Evolutionary conservation across 2,888 invertebrate species (phyloP), one percentile per base, ranked within the genome.

Genomic region (Drosophila pseudotakahashii): DNA sequence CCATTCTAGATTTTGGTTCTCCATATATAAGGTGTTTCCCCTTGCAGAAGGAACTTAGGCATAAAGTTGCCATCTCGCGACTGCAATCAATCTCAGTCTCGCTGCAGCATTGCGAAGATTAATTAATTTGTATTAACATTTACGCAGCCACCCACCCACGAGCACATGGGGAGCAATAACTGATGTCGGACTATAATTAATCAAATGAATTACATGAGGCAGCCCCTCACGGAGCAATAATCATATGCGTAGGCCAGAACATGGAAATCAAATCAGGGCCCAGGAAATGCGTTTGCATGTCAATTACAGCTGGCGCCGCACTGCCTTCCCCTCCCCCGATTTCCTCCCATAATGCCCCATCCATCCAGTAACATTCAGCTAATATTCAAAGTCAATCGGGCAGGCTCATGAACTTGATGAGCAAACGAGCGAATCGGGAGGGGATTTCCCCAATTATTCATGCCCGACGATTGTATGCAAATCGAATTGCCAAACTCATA

Each of bases 321-420:
- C 16, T 34, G 26, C 5, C 7, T n/a, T n/a, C n/a, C n/a, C n/a
- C n/a, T 52, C 16, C 16, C 23, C 26, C 16, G 41, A n/a, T 9
- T 7, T 30, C 30, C 19, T 19, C 19, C 19, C 19, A 2, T 19
- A 19, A 2, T 2, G 19, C 19, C 19, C 19, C 30, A 2, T 7
- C 41, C 63, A 11, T 19, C 11, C 45, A 34, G 34, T 16, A 32
- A 30, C 36, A 54, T 34, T 41, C 13, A 72, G 75, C 83, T 83
- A 86, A 83, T 83, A 86, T 83, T 86, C 86, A 83, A 82, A 82
- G 88, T 83, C 82, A 83, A 83, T 83, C 76, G 88, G 75, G 67
- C 57, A 57, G 77, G 57, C 84, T 82, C 80, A 82, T 82, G 86
- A 82, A 83, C 86, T 88, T 76, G 68, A 70, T 72, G 75, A 73